Evolutionary conservation across 2,113 vertebrate genomes (phyloP), one percentile per base, ranked within the genome.

Genomic region (Felis chaus): DNA sequence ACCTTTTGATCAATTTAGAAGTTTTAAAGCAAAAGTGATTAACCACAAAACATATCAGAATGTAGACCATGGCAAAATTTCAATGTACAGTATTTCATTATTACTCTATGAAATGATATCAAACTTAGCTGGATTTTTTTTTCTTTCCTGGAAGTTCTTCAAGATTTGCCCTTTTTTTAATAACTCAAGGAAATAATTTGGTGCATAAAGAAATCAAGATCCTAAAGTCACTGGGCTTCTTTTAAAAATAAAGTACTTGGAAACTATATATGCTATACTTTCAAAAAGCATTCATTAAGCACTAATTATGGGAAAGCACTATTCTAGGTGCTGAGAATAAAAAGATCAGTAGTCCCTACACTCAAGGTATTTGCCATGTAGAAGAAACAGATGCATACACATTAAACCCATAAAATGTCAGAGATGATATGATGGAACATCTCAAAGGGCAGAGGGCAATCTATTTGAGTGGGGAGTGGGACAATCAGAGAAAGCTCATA

Each of bases 11-110:
- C 57, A 31, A 73, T 96, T 91, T 95, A 96, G 76, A 95, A 94
- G 84, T 65, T 96, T 96, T 97, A 96, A 97, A 98, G 71, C 95
- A 98, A 92, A 97, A 90, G 5, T 63, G 4, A 96, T 84, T 88
- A 93, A 94, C 7, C 7, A 71, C 14, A 87, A 83, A 80, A 53
- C 18, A 76, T 45, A 74, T 3, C 86, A 31, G 19, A 91, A 85
- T 81, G 13, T 15, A 97, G 81, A 45, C 8, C n/a, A 57, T 29
- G 36, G 27, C 15, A 92, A 36, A 85, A 69, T 80, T n/a, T 57
- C 86, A 81, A 16, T 53, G 9, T 27, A 71, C 0, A 57, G 5
- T 41, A 78, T 68, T 94, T 91, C 10, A 41, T 92, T 55, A 45
- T 65, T 73, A 53, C 1, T 63, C 23, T 25, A 36, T 41, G 80